Evolutionary conservation across 2,888 invertebrate genomes (phyloP), one percentile per base, ranked within the genome.

Genomic region (Drosophila koepferae): DNA sequence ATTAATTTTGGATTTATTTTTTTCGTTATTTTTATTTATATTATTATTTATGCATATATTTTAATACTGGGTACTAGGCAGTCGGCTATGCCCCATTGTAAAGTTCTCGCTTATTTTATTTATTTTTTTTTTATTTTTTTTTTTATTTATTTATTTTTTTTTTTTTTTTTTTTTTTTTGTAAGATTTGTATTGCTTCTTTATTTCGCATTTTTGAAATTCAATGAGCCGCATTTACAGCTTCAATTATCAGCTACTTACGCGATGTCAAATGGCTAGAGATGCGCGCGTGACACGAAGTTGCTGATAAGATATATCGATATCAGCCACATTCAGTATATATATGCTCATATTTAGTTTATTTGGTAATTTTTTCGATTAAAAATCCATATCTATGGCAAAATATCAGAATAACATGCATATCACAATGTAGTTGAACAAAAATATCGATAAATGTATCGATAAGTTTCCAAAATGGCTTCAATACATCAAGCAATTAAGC

Each of bases 171-270:
- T 34, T 34, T 28, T 23, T 3, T 23, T 3, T 23, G 3, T 23
- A 3, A 23, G n/a, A 16, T 41, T 53, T 40, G 43, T 56, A 31
- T 63, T 56, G 14, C 54, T 60, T 38, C 55, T 36, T 46, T 38
- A 14, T 44, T 28, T 58, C 48, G 23, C 31, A 41, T 53, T 55
- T 55, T 55, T 77, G 74, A 80, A 82, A 84, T 85, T 84, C 82
- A 84, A 84, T 81, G 87, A 86, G 87, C 72, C 81, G 72, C 79
- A 77, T 77, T 77, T 77, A 63, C 77, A 71, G 63, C 60, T 63
- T 70, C 63, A 63, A 70, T 63, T 51, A 63, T 56, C 62, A 51
- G 69, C 61, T 44, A 70, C 61, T 55, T 55, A 38, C 41, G 46
- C 51, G 51, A 51, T 36, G 51, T 34, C 34, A 51, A 36, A 14